Conservation (phyloP, 2,113 vertebrate species). For the Mastomys coucha region DNA sequence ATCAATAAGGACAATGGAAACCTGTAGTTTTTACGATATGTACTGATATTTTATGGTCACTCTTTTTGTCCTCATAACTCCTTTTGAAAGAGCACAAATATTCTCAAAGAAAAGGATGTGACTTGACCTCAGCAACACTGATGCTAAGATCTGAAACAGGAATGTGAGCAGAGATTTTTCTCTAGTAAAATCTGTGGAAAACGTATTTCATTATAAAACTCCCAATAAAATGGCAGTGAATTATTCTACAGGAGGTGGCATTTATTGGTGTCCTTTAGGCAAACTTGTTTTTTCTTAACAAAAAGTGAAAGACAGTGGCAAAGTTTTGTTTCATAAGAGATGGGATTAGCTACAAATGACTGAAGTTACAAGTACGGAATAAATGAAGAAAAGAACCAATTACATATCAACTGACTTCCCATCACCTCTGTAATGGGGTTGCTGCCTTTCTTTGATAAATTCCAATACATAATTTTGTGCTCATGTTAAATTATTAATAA, state of each 20-base stretch:
- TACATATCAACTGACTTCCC: not conserved
- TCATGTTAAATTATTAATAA: constrained; percentile 55
- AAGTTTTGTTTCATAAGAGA: constrained; percentile 27
- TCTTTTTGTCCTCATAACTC: not conserved
- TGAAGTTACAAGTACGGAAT: constrained; percentile 31
- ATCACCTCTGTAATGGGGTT: too few species aligned
- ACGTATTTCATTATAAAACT: not conserved
- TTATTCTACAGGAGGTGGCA: not conserved
- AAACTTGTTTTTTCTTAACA: constrained; percentile 30
- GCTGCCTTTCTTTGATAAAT: not conserved
- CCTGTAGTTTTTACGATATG: not conserved
- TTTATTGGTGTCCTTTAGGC: constrained; percentile 30
- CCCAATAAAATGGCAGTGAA: not conserved
- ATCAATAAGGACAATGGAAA: not conserved
- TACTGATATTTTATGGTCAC: not conserved
- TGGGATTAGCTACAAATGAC: constrained; percentile 51
- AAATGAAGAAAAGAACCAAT: not conserved
- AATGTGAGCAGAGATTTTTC: not conserved
- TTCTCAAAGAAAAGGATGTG: not conserved
- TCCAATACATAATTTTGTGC: constrained; percentile 47
- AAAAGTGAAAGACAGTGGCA: not conserved
- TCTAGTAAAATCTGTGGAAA: not conserved
- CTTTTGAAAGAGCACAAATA: not conserved
- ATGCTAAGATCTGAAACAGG: not conserved
- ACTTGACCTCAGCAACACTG: not conserved